Evolutionary conservation across 2,797 vertebrate genomes (phyloP).

Genomic region (Pseudochirops cupreus): DNA sequence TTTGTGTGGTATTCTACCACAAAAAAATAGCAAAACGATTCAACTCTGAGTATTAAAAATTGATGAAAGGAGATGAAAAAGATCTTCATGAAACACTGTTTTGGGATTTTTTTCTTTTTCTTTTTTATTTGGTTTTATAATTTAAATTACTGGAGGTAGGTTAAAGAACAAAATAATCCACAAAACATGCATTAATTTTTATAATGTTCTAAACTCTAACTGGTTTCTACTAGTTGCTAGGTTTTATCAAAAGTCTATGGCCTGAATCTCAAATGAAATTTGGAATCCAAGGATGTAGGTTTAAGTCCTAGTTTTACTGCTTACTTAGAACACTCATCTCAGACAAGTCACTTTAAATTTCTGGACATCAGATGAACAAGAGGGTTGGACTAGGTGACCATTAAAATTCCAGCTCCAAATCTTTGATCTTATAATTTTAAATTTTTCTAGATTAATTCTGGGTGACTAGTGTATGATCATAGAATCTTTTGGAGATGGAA

Average conservation of each 20-base stretch:
- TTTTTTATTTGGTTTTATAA: slow-evolving; percentile 22
- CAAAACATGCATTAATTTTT: slow-evolving; percentile 61
- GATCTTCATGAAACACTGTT: slow-evolving; percentile 73
- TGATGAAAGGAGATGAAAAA: slow-evolving; percentile 78
- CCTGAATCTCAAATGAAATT: not conserved
- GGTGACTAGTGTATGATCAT: not conserved
- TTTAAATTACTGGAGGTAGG: slow-evolving; percentile 72
- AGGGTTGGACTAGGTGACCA: not conserved
- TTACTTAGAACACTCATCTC: not conserved
- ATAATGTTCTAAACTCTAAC: slow-evolving; percentile 36
- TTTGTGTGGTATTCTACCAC: slow-evolving; percentile 61
- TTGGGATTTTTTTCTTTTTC: slow-evolving; percentile 66
- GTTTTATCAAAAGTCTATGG: not conserved
- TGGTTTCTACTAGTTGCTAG: not conserved
- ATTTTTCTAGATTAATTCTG: not conserved
- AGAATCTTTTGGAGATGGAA: not conserved
- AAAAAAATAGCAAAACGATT: slow-evolving; percentile 70
- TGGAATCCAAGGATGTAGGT: not conserved
- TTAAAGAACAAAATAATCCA: slow-evolving; percentile 67
- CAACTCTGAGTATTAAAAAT: slow-evolving; percentile 77
- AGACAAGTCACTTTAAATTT: not conserved
- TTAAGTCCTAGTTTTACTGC: not conserved
- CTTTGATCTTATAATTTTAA: not conserved
- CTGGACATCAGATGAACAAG: not conserved
- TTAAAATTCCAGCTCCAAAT: not conserved